Evolutionary conservation across 2,113 vertebrate species (phyloP), one percentile per base, ranked within the genome.

Genomic region (Trogon melanurus): DNA sequence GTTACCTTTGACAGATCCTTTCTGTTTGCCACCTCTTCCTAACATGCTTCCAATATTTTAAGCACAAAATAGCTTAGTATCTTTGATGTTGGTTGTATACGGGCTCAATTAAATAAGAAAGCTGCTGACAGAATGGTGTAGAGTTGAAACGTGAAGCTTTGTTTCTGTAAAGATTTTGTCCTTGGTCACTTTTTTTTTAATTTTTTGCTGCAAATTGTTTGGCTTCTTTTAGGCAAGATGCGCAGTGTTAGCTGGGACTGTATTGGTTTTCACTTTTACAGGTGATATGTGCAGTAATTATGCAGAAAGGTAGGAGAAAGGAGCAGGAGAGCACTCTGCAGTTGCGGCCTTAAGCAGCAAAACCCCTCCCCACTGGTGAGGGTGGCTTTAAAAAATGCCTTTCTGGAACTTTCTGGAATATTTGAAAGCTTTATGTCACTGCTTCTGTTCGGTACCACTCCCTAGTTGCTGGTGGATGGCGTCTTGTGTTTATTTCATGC

Each of bases 1-100:
- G 80, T 95, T 96, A 83, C 73, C 89, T 94, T 97, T 94, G 90
- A 89, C 85, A 76, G 94, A 90, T 96, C 78, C 91, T 96, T 81
- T 93, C 45, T 95, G 86, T 94, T 94, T 97, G 91, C 89, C 75
- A 90, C 87, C 74, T 74, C 61, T 90, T 83, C 67, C 66, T 90
- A 53, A 88, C 91, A 45, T 85, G 53, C 79, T 69, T 78, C 47
- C 41, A 89, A 7, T 93, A 65, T 94, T 87, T 96, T 87, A 92
- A 94, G 83, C 89, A 66, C 56, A 64, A 76, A 93, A 88, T 93
- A 95, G 95, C 81, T 91, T 91, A 51, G 72, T 61, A 88, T 79
- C 92, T 94, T 97, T 96, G 91, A 88, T 48, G 80, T 94, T 84
- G 73, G 53, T 86, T 91, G 78, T 93, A 90, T 95, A 73, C 16